These are phyloP conservation scores for Nebria ingens DNA, from an alignment of 1,140 invertebrate genomes.

Conservation along the genomic window DNA sequence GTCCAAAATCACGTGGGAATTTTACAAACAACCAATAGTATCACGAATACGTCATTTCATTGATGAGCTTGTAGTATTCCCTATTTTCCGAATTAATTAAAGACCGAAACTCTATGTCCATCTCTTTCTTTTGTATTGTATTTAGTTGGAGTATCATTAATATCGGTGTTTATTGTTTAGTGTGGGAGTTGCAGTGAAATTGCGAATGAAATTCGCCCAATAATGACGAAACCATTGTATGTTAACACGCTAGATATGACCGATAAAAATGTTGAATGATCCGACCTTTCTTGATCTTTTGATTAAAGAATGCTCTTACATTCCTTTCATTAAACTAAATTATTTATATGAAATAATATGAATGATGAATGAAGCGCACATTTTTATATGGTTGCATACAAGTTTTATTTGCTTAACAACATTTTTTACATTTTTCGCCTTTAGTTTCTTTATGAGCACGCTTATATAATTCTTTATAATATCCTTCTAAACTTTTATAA, in stretches of 20 bases:
- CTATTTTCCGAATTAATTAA: background rate
- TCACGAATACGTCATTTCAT: constrained; percentile 40
- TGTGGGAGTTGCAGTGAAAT: no score
- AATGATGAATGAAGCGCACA: no score
- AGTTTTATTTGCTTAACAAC: no score
- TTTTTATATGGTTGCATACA: no score
- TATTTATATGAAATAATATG: no score
- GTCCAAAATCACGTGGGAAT: constrained; percentile 34
- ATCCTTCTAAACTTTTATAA: constrained; percentile 5
- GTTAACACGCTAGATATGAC: no score
- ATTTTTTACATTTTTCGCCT: background rate
- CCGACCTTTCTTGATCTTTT: no score
- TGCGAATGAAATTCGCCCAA: no score
- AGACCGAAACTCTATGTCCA: background rate
- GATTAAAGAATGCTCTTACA: no score
- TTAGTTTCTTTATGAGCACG: background rate
- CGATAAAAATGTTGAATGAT: no score
- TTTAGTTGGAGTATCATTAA: background rate
- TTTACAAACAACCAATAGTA: constrained; percentile 27
- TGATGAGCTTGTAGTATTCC: constrained; percentile 28
- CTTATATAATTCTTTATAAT: constrained; percentile 6
- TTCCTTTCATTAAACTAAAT: no score
- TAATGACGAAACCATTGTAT: no score
- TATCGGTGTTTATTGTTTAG: background rate
- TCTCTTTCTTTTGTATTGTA: background rate